Base-by-base conservation (phyloP, 2,888 invertebrate genomes). In the Pollenia angustigena region DNA sequence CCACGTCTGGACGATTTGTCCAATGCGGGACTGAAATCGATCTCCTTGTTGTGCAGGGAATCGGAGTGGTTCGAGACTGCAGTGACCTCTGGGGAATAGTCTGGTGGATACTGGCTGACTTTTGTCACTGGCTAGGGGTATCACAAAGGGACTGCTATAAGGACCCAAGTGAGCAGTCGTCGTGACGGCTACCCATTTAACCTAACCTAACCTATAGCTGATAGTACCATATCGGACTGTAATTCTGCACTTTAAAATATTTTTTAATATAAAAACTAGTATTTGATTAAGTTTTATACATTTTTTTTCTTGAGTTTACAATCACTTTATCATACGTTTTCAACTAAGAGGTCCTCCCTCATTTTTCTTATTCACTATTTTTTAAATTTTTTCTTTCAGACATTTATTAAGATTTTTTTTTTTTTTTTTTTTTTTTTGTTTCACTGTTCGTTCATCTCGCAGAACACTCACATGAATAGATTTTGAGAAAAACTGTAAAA, bases 331-430 rank as follows among this genome's bases (percentile, higher is more conserved):
- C 76, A 81, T 68, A 52, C 71, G 66, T 68, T 52, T 80, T 12
- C 71, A 62, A 18, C 74, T 62, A 76, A 81, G 50, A 66, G 72
- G 62, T 69, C 81, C 78, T 84, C 84, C 87, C 64, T 74, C 78
- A 54, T 78, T 72, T 81, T 64, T 78, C 58, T 58, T 71, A 0
- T 72, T 52, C 12, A 32, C 32, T 32, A 32, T 32, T 14, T 58
- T n/a, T 83, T 62, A 40, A 48, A 7, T 18, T n/a, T 60, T n/a
- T 68, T 32, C 32, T 40, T 40, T 52, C 18, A 44, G 62, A 32
- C 78, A 78, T 68, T 78, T 78, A 71, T 62, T 62, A 18, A 71
- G 40, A 32, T 54, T 18, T 18, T 18, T 32, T 32, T 32, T 32
- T 2, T 23, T 32, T 3, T 32, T 32, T 32, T 32, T 32, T 4